Conservation (phyloP, 2,113 vertebrate species). For the Oophaga pumilio region DNA sequence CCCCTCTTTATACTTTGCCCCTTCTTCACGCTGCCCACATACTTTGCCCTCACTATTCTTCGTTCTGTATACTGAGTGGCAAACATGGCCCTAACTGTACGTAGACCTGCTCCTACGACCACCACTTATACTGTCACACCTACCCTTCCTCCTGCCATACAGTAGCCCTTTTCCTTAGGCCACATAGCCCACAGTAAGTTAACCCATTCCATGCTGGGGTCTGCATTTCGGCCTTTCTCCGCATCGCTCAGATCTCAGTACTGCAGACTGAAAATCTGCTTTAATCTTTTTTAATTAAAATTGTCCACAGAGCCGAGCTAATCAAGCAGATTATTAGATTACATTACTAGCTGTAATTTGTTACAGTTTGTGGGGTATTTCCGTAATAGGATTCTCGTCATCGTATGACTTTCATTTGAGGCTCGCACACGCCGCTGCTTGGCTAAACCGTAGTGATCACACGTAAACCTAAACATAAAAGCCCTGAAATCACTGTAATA, state of each 20-base stretch:
- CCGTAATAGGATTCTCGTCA: slow-evolving; percentile 2
- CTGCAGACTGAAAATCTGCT: not conserved
- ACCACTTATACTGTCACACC: no score
- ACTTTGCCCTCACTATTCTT: no score
- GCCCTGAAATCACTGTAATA: no score
- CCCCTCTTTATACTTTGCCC: no score
- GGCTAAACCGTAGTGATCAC: no score
- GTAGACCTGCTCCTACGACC: no score
- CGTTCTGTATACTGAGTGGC: no score
- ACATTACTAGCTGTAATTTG: not conserved
- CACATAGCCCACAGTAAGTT: no score
- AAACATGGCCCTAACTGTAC: no score
- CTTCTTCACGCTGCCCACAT: no score
- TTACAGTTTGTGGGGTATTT: not conserved
- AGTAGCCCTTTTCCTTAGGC: no score
- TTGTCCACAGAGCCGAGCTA: not conserved
- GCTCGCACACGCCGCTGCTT: not conserved
- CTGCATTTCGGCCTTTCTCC: not conserved
- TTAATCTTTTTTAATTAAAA: slow-evolving; percentile 6
- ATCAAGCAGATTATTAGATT: slow-evolving; percentile 23
- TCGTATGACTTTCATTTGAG: slow-evolving; percentile 4
- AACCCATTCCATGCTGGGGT: not conserved
- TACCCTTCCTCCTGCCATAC: no score
- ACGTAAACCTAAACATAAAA: not conserved
- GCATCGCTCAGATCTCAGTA: not conserved